A percentile compares a stretch with the other conserved stretches of the same genome.
These are phyloP conservation scores for Galemys pyrenaicus DNA, from an alignment of 2,113 vertebrate species.

Conservation along the genomic window DNA sequence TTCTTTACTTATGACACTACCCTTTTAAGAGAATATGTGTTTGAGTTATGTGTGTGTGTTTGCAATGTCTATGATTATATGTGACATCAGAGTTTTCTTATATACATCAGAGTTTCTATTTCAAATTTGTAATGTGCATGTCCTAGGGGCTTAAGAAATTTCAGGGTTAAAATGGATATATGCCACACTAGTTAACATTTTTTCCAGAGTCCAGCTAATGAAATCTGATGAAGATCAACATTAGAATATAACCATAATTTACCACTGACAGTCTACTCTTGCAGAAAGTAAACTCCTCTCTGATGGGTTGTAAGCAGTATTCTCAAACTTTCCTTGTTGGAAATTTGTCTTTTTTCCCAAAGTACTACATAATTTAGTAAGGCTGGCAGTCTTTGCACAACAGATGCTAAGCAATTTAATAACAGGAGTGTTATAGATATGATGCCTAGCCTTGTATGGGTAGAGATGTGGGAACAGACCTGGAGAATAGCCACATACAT, in stretches of 20 bases:
- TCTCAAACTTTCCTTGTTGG: neutral
- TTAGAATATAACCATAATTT: neutral
- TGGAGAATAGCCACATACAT: neutral
- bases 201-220: neutral
- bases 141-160: neutral
- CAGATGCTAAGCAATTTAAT: constrained; percentile 5
- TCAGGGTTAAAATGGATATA: neutral
- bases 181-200: neutral
- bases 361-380: constrained; percentile 35
- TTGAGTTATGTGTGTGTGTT: neutral
- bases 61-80: neutral
- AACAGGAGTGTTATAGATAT: neutral
- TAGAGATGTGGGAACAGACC: constrained; percentile 7
- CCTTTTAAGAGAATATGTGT: neutral
- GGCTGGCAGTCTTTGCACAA: neutral
- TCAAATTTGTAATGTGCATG: neutral
- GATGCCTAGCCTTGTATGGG: neutral
- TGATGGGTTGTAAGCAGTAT: neutral
- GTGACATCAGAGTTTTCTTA: neutral
- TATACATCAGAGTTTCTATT: neutral
- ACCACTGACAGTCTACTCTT: neutral
- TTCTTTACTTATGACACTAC: neutral
- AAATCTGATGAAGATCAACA: neutral
- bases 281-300: constrained; percentile 2
- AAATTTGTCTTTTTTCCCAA: constrained; percentile 8